These are phyloP conservation scores for Clanis bilineata DNA, from an alignment of 2,888 invertebrate genomes.

Conservation along the genomic window DNA sequence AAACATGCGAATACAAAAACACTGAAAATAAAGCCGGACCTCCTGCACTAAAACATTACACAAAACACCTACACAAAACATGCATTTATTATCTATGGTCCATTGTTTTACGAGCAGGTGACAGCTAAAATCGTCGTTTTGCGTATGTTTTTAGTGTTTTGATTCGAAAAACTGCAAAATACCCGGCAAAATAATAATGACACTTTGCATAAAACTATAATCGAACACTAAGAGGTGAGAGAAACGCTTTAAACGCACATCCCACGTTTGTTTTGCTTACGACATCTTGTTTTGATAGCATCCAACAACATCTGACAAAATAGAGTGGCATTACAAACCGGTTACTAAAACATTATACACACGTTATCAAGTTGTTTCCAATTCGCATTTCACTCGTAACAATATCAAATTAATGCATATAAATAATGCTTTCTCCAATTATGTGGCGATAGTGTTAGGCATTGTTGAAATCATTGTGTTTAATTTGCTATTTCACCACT, in stretches of 20 bases:
- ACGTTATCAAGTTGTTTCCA: not conserved
- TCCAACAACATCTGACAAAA: constrained; percentile 1
- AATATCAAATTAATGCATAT: not conserved
- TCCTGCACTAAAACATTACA: no score
- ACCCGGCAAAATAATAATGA: no score
- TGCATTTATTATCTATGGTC: no score
- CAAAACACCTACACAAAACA: no score
- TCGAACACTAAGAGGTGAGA: not conserved
- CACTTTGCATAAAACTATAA: not conserved
- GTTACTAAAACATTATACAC: not conserved
- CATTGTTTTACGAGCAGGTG: no score
- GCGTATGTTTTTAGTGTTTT: no score
- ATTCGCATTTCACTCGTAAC: constrained; percentile 1
- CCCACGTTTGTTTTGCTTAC: constrained; percentile 7
- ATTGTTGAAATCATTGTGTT: not conserved
- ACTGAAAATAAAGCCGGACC: no score
- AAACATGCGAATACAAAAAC: not conserved
- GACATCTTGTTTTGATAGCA: constrained; percentile 17
- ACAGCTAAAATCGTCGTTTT: no score
- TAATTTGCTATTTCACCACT: not conserved
- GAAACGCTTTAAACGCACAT: not conserved
- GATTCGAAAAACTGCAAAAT: not conserved
- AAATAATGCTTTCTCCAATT: constrained; percentile 5
- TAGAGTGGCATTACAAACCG: not conserved
- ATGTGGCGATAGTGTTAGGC: not conserved